phyloP scores from a whole-genome alignment of 2,888 invertebrate species.

The Campopleginae sp. region DNA sequence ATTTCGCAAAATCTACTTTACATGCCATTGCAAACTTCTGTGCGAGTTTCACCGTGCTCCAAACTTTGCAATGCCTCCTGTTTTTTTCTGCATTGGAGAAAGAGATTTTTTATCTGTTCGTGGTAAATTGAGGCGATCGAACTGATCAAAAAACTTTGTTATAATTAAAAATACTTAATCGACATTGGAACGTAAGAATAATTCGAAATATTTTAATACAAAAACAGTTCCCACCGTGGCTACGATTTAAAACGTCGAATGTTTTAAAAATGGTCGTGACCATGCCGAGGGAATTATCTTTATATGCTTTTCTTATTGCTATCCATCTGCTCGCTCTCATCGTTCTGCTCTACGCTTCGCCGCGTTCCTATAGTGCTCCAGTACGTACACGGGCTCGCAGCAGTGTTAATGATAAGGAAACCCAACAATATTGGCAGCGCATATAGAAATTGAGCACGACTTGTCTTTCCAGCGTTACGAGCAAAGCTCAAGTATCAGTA shows the following conservation, averaged over 20 bases:
- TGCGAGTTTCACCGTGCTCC: background rate
- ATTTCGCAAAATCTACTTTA: background rate
- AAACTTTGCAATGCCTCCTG: background rate
- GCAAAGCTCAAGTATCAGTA: constrained; percentile 28
- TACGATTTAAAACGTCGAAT: background rate
- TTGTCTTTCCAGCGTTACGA: constrained; percentile 27
- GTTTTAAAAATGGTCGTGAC: constrained; percentile 29
- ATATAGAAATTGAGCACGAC: constrained; percentile 36
- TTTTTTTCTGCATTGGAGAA: background rate
- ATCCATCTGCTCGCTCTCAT: constrained; percentile 17
- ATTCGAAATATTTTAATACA: background rate
- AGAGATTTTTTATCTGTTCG: background rate
- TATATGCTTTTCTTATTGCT: background rate
- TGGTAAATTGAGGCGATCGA: background rate
- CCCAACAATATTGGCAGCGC: constrained; percentile 41
- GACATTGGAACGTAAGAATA: background rate
- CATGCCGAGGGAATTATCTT: constrained; percentile 24
- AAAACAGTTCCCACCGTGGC: background rate
- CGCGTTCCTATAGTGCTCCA: background rate
- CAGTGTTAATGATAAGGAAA: constrained; percentile 47
- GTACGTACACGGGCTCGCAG: background rate
- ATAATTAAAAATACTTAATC: background rate
- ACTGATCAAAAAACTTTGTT: background rate
- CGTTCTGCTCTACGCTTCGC: constrained; percentile 10
- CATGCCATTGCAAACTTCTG: background rate